Evolutionary conservation across 2,113 vertebrate species (phyloP).

Genomic region (Caretta caretta): DNA sequence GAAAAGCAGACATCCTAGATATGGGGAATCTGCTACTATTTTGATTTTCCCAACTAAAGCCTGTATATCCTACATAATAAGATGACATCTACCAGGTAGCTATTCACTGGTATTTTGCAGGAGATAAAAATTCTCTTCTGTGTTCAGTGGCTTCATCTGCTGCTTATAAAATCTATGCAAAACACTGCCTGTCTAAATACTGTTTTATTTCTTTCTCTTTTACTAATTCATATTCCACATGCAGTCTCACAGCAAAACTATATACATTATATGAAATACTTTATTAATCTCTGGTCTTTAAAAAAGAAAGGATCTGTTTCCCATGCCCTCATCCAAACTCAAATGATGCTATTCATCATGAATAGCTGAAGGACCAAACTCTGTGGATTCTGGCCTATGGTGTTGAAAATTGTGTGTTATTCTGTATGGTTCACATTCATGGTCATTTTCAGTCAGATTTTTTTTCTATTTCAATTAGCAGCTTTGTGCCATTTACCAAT

Average conservation of each 20-base stretch:
- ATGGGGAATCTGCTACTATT: not conserved
- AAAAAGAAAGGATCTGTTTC: not conserved
- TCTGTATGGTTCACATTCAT: not conserved
- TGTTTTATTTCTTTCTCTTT: constrained; percentile 26
- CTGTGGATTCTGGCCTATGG: not conserved
- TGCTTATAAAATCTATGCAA: constrained; percentile 56
- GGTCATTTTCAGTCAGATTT: not conserved
- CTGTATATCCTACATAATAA: not conserved
- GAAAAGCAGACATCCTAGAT: not conserved
- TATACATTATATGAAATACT: constrained; percentile 31
- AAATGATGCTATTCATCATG: constrained; percentile 15
- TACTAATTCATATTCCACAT: constrained; percentile 62
- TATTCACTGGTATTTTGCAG: not conserved
- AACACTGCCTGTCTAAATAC: not conserved
- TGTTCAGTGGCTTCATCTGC: not conserved
- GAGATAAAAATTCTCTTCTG: not conserved
- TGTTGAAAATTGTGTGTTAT: not conserved
- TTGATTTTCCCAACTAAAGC: not conserved
- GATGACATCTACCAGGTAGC: not conserved
- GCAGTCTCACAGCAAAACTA: constrained; percentile 17
- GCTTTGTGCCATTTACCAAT: not conserved
- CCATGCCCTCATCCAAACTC: not conserved
- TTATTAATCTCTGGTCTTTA: not conserved
- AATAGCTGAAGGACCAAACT: not conserved
- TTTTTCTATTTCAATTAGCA: not conserved